A percentile compares a stretch with the other conserved stretches of the same genome.
Conservation (phyloP, 2,888 invertebrate species). For the Glyphotaelius pellucidus region DNA sequence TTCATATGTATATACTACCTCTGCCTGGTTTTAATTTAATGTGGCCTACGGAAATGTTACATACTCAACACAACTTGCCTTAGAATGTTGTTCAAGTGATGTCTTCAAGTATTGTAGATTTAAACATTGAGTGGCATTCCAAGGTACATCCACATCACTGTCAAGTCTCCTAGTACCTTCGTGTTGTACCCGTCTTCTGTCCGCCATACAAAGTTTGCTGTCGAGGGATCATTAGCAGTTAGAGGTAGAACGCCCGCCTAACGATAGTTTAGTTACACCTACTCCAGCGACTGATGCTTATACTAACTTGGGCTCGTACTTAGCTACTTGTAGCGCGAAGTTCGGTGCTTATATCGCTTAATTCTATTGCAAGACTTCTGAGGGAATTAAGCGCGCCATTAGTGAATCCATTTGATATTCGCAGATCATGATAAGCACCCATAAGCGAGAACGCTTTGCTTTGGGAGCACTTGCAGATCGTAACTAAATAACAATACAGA, state of each 20-base stretch:
- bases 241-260: slow-evolving; percentile 14
- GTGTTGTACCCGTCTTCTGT: slow-evolving; percentile 8
- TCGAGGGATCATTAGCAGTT: slow-evolving; percentile 44
- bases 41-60: no score
- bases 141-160: background rate
- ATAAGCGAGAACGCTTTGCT: background rate
- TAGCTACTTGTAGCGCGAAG: slow-evolving; percentile 19
- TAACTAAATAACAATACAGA: background rate
- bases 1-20: no score
- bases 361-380: slow-evolving; percentile 18
- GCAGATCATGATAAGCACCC: slow-evolving; percentile 23
- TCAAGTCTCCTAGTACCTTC: background rate
- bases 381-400: slow-evolving; percentile 42
- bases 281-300: background rate
- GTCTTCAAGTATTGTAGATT: no score
- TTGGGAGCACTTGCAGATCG: background rate
- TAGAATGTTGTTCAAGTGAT: no score
- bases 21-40: no score
- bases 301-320: background rate
- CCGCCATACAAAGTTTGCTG: slow-evolving; percentile 17
- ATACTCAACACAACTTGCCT: no score
- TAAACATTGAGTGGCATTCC: no score
- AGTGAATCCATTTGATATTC: slow-evolving; percentile 44
- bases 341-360: slow-evolving; percentile 15
- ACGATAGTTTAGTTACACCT: slow-evolving; percentile 33